Conservation (phyloP, 2,888 invertebrate species). For the Chrysomela aeneicollis region DNA sequence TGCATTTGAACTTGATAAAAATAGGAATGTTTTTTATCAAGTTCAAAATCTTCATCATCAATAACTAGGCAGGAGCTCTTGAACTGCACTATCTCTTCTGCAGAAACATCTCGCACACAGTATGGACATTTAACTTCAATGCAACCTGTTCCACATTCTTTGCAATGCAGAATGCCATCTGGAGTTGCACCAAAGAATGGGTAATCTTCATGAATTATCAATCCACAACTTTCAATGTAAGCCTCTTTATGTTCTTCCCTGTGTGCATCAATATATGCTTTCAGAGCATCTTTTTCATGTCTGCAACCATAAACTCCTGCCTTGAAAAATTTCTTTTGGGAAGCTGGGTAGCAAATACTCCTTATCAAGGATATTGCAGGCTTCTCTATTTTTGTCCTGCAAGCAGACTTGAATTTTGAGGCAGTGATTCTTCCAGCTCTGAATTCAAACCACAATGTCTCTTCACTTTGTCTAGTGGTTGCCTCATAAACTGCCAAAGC, state of each 20-base stretch:
- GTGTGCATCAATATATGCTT: not conserved
- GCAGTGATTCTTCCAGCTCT: conserved; percentile 2
- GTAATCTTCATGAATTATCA: not conserved
- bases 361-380: no score
- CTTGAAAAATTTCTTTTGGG: conserved; percentile 6
- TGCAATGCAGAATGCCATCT: conserved; percentile 25
- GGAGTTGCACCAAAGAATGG: conserved; percentile 24
- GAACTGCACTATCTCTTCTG: no score
- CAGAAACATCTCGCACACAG: conserved; percentile 12
- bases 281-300: conserved; percentile 10
- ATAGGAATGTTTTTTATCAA: not conserved
- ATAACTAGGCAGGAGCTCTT: not conserved
- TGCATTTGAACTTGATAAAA: conserved; percentile 8
- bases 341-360: conserved; percentile 20
- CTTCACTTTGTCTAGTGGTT: conserved; percentile 2
- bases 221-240: not conserved
- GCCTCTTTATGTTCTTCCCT: not conserved
- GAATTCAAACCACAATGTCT: conserved; percentile 8
- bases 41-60: conserved; percentile 2
- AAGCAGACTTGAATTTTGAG: conserved; percentile 6
- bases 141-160: conserved; percentile 27
- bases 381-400: no score
- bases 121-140: conserved; percentile 30
- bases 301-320: conserved; percentile 21
- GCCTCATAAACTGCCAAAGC: conserved; percentile 13